These are phyloP conservation scores for Oopsacas minuta DNA, from an alignment of 37 sponge, comb jelly and placozoan species.

Conservation along the genomic window DNA sequence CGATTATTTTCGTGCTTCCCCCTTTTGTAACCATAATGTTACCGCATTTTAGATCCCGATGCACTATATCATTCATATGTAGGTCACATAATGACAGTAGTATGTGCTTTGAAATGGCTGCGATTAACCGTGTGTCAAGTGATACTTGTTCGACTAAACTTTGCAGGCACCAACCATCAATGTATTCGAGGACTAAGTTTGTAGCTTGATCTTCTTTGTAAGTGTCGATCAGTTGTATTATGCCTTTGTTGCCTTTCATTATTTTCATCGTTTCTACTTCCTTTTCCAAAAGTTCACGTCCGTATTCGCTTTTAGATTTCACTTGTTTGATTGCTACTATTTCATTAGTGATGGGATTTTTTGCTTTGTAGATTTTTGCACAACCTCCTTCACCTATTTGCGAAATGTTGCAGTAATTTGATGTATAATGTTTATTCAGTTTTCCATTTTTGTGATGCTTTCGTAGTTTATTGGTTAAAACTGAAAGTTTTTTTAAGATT, in stretches of 20 bases:
- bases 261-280: constrained; percentile 8
- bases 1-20: constrained; percentile 3
- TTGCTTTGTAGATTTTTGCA: constrained; percentile 16
- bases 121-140: neutral
- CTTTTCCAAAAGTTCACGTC: neutral
- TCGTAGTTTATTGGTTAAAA: neutral
- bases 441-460: neutral
- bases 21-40: neutral
- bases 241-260: constrained; percentile 5
- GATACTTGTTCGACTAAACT: constrained; percentile 7
- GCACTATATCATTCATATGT: neutral
- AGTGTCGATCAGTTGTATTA: neutral
- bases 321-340: neutral
- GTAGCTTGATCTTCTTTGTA: constrained; percentile 1
- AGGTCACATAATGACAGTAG: neutral
- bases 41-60: neutral
- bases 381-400: constrained; percentile 11
- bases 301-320: neutral
- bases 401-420: neutral
- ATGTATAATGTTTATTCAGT: neutral
- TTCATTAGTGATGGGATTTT: neutral
- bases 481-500: neutral
- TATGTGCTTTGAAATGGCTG: constrained; percentile 1
- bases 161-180: constrained; percentile 10
- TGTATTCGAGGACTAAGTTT: neutral